Evolutionary conservation across 1,140 invertebrate genomes (phyloP), one percentile per base, ranked within the genome.

Genomic region (Andricus grossulariae): DNA sequence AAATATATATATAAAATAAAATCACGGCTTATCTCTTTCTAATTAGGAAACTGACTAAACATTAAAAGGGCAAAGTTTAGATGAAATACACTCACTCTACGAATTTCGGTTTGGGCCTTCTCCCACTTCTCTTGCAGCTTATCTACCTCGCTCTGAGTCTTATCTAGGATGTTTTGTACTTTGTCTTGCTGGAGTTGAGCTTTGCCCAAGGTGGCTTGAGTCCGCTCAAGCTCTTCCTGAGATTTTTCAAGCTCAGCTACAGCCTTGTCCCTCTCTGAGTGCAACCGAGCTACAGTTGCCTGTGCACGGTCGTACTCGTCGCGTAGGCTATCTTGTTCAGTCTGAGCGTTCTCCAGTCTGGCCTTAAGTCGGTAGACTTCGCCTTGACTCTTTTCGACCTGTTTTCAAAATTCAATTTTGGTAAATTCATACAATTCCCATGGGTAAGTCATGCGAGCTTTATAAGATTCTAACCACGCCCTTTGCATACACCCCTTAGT

Each of bases 301-400:
- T 96, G 95, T 16, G 95, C 93, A 73, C 96, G 93, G 86, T 97
- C 97, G 86, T 97, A 95, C 90, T 98, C 97, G 85, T 98, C 97
- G 72, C 97, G 96, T 72, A 98, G 91, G 87, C 96, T 97, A 85
- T 98, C 97, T 86, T 97, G 96, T 91, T 98, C 97, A 73, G 95
- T 96, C 92, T 98, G 97, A 87, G 97, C 97, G 91, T 98, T 98
- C 92, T 98, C 97, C 84, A 98, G 92, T 88, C 97, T 95, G 15
- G 97, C 97, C 90, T 98, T 98, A 76, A 98, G 93, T 85, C 97
- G 93, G 87, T 98, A 98, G 15, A 98, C 97, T 90, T 98, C 97
- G 72, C 97, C 97, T 90, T 98, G 97, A 71, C 96, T 97, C 91
- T 98, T 97, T 90, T 91, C 90, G 70, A 90, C 89, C 89, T 90